These are phyloP conservation scores for Ceyx cyanopectus DNA, from an alignment of 2,113 vertebrate genomes.

Conservation along the genomic window DNA sequence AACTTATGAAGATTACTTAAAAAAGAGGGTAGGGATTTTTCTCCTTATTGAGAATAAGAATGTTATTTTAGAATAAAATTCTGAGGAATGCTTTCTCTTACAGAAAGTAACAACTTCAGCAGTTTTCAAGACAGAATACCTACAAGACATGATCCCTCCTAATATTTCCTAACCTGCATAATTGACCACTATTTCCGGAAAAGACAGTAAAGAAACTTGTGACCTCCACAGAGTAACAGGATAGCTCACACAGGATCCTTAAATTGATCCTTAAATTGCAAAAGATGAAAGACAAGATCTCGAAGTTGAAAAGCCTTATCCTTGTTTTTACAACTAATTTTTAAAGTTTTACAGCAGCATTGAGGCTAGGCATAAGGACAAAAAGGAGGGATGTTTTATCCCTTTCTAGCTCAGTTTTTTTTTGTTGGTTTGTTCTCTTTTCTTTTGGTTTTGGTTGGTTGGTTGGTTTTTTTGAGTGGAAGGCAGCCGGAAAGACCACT, in stretches of 20 bases:
- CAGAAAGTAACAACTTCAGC: background rate
- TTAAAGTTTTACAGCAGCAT: background rate
- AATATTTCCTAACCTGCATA: background rate
- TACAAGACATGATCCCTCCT: background rate
- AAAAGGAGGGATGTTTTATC: background rate
- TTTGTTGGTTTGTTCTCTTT: too few relatives aligned
- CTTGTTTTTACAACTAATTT: background rate
- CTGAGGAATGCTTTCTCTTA: background rate
- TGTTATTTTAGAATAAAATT: background rate
- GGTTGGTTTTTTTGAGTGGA: background rate
- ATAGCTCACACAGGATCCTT: background rate
- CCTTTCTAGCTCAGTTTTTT: background rate
- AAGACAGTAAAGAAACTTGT: background rate
- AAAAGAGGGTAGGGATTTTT: rapidly evolving
- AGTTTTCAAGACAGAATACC: background rate
- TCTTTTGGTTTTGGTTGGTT: too few relatives aligned
- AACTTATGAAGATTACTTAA: background rate
- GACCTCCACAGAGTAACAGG: background rate
- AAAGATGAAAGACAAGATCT: background rate
- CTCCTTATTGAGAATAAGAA: background rate
- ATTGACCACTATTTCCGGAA: background rate
- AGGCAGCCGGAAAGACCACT: background rate
- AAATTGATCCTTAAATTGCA: background rate
- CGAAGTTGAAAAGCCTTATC: background rate
- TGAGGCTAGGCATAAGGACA: background rate